Percentiles rank a stretch among this genome's conserved stretches.
These are phyloP conservation scores for Amblyopsis rosae DNA, from an alignment of 2,113 vertebrate species.

Conservation along the genomic window DNA sequence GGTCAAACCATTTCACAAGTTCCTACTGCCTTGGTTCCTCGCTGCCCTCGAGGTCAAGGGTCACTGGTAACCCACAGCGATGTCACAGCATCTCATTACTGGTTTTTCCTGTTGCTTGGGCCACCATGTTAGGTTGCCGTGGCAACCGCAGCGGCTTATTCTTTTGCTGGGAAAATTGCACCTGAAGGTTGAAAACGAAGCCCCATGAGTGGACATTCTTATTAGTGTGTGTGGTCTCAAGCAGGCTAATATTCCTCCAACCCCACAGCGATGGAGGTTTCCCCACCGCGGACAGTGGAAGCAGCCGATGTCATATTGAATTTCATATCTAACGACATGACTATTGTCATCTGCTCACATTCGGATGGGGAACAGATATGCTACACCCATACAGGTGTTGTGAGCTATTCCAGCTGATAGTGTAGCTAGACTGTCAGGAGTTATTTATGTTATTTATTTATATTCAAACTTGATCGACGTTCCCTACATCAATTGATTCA, in stretches of 20 bases:
- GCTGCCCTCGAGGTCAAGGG: conserved; percentile 48
- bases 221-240: conserved; percentile 23
- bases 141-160: conserved; percentile 58
- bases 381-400: no score
- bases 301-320: conserved; percentile 1
- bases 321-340: neutral
- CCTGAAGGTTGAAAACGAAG: conserved; percentile 25
- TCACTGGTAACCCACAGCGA: conserved; percentile 45
- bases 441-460: no score
- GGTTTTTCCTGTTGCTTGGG: conserved; percentile 23
- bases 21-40: conserved; percentile 12
- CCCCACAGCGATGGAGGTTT: conserved; percentile 59
- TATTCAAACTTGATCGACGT: no score
- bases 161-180: conserved; percentile 56
- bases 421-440: no score
- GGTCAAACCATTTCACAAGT: neutral
- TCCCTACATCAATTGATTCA: no score
- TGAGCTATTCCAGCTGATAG: no score
- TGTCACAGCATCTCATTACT: conserved; percentile 66
- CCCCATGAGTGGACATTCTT: conserved; percentile 17
- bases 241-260: conserved; percentile 50
- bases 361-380: neutral
- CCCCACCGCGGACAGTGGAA: conserved; percentile 43
- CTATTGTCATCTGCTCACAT: neutral
- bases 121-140: conserved; percentile 46